Conservation (phyloP, 2,888 invertebrate genomes). For the Limenitis camilla region DNA sequence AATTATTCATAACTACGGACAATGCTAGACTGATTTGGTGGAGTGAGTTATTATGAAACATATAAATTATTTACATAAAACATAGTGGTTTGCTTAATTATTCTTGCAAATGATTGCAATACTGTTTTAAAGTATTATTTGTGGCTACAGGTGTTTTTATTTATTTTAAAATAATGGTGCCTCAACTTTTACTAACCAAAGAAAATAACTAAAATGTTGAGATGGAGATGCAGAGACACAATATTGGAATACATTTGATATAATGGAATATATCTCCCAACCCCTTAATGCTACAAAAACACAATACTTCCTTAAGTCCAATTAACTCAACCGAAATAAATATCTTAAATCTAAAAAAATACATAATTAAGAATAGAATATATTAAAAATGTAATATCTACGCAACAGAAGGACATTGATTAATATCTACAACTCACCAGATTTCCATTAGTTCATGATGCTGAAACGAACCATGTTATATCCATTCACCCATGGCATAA, state of each 20-base stretch:
- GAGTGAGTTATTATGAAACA: constrained; percentile 2
- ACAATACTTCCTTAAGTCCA: too few species aligned
- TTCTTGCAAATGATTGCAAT: too few species aligned
- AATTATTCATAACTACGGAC: constrained; percentile 16
- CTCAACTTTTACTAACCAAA: too few species aligned
- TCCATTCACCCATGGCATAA: constrained; percentile 59
- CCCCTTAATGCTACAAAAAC: too few species aligned
- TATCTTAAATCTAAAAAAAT: constrained; percentile 22
- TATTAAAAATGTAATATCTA: neutral
- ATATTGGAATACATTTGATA: too few species aligned
- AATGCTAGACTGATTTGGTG: constrained; percentile 6
- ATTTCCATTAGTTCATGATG: neutral
- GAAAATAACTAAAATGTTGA: too few species aligned
- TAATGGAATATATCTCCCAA: too few species aligned
- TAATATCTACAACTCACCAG: constrained; percentile 5
- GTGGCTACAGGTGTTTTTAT: too few species aligned
- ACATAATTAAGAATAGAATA: neutral
- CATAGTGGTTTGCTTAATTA: constrained; percentile 3
- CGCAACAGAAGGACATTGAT: neutral
- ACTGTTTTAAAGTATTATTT: too few species aligned
- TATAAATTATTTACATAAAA: constrained; percentile 5
- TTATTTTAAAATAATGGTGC: too few species aligned
- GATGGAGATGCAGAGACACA: too few species aligned
- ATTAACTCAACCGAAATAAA: too few species aligned
- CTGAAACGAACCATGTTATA: constrained; percentile 16